phyloP scores from a whole-genome alignment of 2,888 invertebrate genomes.

The Tupiocoris notatus region DNA sequence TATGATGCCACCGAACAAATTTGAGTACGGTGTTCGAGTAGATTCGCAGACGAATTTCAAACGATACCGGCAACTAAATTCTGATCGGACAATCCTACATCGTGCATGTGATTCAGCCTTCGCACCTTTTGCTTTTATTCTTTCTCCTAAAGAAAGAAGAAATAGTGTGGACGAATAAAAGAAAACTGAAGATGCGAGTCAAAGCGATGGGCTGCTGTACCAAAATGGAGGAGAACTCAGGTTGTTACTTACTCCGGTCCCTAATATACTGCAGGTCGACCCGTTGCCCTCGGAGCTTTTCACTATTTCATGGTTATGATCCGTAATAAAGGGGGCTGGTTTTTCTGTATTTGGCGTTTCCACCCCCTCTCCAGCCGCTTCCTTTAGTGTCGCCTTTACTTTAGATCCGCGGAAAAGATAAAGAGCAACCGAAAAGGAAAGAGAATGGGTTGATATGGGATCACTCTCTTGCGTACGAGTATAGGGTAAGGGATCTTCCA shows the following conservation, averaged over 20 bases:
- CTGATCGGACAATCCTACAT: no score
- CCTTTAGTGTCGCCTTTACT: constrained; percentile 44
- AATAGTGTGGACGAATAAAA: constrained; percentile 1
- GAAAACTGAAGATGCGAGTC: constrained; percentile 2
- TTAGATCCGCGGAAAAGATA: constrained; percentile 7
- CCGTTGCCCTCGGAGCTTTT: constrained; percentile 24
- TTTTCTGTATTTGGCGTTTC: constrained; percentile 29
- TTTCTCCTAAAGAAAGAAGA: neutral
- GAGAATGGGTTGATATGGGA: neutral
- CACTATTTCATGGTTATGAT: constrained; percentile 45
- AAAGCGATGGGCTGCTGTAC: neutral
- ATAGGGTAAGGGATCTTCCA: neutral
- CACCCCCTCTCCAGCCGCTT: constrained; percentile 36
- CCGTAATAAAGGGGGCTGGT: constrained; percentile 38
- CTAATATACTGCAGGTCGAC: constrained; percentile 42
- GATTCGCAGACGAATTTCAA: no score
- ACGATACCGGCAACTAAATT: no score
- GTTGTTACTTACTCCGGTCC: neutral
- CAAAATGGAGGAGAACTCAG: neutral
- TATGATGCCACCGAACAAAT: no score
- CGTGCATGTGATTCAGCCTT: no score
- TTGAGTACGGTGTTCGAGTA: no score
- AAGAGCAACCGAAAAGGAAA: neutral
- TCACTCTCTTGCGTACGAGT: neutral
- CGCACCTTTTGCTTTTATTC: neutral